These are phyloP conservation scores for Lerista edwardsae DNA, from an alignment of 2,797 vertebrate genomes.

Conservation along the genomic window DNA sequence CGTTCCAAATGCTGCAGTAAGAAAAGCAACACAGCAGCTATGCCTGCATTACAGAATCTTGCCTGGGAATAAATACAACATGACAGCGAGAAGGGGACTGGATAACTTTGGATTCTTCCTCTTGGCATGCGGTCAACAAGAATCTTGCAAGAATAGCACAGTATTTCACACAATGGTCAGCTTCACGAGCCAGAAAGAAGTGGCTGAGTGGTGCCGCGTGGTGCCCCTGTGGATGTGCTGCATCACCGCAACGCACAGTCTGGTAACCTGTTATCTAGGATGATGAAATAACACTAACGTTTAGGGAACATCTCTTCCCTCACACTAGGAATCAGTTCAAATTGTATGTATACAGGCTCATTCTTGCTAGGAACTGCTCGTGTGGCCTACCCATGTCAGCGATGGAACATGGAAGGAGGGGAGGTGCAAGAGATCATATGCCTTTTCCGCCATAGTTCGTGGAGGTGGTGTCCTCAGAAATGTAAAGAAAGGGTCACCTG, in stretches of 20 bases:
- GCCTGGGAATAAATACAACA: not conserved
- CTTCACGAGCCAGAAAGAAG: too few species aligned
- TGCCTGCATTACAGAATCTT: not conserved
- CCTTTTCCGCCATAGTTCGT: not conserved
- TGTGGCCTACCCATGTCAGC: not conserved
- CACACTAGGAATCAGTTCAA: not conserved
- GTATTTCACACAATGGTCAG: too few species aligned
- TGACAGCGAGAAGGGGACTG: too few species aligned
- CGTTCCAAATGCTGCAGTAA: not conserved
- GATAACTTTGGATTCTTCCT: not conserved
- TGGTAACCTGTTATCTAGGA: too few species aligned
- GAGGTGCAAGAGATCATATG: not conserved
- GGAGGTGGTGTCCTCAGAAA: not conserved
- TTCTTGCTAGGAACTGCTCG: not conserved
- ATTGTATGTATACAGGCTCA: not conserved
- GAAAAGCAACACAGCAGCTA: not conserved
- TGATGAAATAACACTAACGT: not conserved
- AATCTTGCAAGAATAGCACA: not conserved
- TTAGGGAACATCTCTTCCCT: not conserved
- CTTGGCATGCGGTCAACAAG: not conserved
- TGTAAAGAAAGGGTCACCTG: not conserved
- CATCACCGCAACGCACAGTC: too few species aligned
- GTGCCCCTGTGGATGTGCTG: too few species aligned
- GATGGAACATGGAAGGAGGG: not conserved
- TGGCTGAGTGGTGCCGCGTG: too few species aligned